A percentile compares a stretch with the other conserved stretches of the same genome.
phyloP scores from a whole-genome alignment of 2,797 vertebrate genomes.

The Zalophus californianus region DNA sequence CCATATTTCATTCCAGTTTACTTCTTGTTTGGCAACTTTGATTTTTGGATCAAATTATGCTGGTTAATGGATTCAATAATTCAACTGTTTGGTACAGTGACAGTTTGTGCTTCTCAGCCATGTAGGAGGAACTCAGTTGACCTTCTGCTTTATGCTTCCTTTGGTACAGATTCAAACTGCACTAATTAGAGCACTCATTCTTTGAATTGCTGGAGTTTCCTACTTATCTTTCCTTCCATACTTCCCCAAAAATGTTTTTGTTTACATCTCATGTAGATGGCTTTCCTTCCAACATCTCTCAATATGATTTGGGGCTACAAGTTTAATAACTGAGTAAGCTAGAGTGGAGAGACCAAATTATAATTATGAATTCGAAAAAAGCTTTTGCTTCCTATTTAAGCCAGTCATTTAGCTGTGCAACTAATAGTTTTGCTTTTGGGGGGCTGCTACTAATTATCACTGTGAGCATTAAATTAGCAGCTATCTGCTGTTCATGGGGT shows the following conservation, averaged over 20 bases:
- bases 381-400: neutral
- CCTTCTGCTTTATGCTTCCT: conserved; percentile 44
- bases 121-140: neutral
- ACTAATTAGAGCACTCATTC: neutral
- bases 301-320: neutral
- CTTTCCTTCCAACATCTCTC: neutral
- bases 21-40: conserved; percentile 62
- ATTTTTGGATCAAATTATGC: conserved; percentile 63
- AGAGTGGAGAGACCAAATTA: neutral
- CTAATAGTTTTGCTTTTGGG: neutral
- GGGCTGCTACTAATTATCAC: neutral
- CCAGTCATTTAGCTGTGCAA: neutral
- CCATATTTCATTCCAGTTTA: conserved; percentile 41
- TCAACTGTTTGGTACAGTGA: neutral
- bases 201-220: neutral
- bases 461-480: neutral
- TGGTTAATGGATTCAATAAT: conserved; percentile 11
- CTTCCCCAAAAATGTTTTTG: neutral
- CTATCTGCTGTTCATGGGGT: accelerated
- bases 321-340: neutral
- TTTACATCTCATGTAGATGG: neutral
- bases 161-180: neutral
- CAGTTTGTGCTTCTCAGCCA: neutral
- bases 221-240: conserved; percentile 28
- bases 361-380: neutral